These are phyloP conservation scores for Dicentrarchus labrax DNA, from an alignment of 2,113 vertebrate genomes.

Conservation along the genomic window DNA sequence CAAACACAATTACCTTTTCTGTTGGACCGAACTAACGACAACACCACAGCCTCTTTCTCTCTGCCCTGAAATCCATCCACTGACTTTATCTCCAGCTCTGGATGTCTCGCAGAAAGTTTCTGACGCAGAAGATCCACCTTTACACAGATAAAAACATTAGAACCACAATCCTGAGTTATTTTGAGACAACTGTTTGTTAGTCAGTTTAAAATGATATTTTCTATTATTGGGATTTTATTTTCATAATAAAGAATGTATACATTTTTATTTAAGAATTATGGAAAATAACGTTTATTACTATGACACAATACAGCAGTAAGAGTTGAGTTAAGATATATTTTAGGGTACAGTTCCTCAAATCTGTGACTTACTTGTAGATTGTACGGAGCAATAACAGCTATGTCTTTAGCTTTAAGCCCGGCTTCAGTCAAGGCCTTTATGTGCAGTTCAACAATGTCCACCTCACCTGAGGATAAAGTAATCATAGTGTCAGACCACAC, in stretches of 20 bases:
- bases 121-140: slow-evolving; percentile 96
- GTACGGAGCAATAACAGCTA: slow-evolving; percentile 94
- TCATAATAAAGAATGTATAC: too few relatives aligned
- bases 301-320: background rate
- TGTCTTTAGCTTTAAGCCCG: slow-evolving; percentile 89
- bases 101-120: slow-evolving; percentile 86
- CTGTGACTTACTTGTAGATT: slow-evolving; percentile 91
- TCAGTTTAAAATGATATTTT: background rate
- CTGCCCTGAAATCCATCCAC: slow-evolving; percentile 98
- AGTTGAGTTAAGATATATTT: background rate
- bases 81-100: slow-evolving; percentile 93
- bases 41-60: slow-evolving; percentile 95
- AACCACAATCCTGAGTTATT: background rate
- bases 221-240: background rate
- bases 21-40: slow-evolving; percentile 95
- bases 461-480: slow-evolving; percentile 87
- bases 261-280: background rate
- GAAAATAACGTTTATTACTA: background rate
- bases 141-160: slow-evolving; percentile 23
- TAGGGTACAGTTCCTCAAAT: background rate
- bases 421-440: slow-evolving; percentile 90
- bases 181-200: background rate
- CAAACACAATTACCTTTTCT: slow-evolving; percentile 85
- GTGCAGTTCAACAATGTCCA: slow-evolving; percentile 90
- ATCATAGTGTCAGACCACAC: slow-evolving; percentile 15